Evolutionary conservation across 1,140 invertebrate genomes (phyloP).

Genomic region (Euglossa dilemma): DNA sequence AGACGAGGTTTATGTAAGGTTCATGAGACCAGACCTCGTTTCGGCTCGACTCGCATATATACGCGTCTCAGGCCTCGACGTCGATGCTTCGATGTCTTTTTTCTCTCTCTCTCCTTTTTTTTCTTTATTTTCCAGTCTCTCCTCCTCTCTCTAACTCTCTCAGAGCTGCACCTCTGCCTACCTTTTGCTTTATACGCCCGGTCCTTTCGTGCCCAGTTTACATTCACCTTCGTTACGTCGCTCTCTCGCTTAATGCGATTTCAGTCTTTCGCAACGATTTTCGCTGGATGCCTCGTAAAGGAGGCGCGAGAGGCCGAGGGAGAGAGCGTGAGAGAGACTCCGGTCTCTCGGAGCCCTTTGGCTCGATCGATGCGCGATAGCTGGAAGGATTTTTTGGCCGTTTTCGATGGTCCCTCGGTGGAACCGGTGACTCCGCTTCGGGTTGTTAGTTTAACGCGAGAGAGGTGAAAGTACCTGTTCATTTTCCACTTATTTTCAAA

Average conservation of each 20-base stretch:
- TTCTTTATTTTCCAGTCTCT: conserved; percentile 23
- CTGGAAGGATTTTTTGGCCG: not conserved
- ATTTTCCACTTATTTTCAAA: too few relatives aligned
- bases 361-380: conserved; percentile 1
- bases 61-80: conserved; percentile 43
- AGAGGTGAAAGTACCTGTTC: too few relatives aligned
- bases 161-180: conserved; percentile 7
- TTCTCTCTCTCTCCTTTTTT: conserved; percentile 19
- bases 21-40: conserved; percentile 62
- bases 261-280: conserved; percentile 59
- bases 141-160: not conserved
- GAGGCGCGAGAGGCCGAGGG: not conserved
- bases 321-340: not conserved
- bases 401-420: too few relatives aligned
- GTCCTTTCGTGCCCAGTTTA: conserved; percentile 49
- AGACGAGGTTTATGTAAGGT: conserved; percentile 63
- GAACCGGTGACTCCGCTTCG: too few relatives aligned
- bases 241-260: conserved; percentile 61
- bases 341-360: not conserved
- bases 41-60: conserved; percentile 51
- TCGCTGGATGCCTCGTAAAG: conserved; percentile 33
- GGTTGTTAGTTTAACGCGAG: too few relatives aligned
- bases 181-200: conserved; percentile 7
- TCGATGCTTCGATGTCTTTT: conserved; percentile 48
- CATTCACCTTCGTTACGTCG: conserved; percentile 64